Percentiles rank a stretch among this genome's conserved stretches.
Conservation (phyloP, 2,797 vertebrate species). For the Lacerta bilineata region DNA sequence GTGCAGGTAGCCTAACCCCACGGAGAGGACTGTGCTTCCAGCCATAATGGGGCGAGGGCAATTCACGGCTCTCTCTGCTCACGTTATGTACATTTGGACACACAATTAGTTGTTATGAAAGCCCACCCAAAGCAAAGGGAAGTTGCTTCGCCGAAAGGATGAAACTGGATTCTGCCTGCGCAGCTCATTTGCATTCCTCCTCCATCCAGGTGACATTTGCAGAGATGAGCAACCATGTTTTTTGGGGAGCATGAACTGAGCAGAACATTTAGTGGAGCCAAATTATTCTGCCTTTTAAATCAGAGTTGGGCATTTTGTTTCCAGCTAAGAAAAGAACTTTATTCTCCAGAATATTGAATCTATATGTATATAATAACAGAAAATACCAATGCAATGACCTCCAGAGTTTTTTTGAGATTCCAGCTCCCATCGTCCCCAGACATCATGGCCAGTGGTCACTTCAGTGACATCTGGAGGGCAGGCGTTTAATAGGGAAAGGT, state of each 20-base stretch:
- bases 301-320: neutral
- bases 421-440: too few relatives aligned
- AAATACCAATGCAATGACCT: too few relatives aligned
- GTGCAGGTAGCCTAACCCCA: neutral
- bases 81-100: neutral
- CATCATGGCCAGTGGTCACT: too few relatives aligned
- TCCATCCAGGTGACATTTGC: neutral
- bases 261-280: neutral
- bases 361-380: neutral
- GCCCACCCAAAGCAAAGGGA: neutral
- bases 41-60: neutral
- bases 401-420: too few relatives aligned
- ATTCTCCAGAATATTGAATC: neutral
- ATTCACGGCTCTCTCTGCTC: neutral
- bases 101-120: neutral
- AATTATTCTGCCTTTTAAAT: neutral
- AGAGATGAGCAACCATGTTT: constrained; percentile 1
- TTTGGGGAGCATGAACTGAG: neutral
- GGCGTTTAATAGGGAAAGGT: too few relatives aligned
- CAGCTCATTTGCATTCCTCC: neutral
- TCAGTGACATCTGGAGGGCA: too few relatives aligned
- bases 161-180: neutral
- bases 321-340: neutral
- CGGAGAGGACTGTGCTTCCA: neutral
- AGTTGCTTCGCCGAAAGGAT: neutral